Conservation (phyloP, 2,113 vertebrate species). For the Semnornis frantzii region DNA sequence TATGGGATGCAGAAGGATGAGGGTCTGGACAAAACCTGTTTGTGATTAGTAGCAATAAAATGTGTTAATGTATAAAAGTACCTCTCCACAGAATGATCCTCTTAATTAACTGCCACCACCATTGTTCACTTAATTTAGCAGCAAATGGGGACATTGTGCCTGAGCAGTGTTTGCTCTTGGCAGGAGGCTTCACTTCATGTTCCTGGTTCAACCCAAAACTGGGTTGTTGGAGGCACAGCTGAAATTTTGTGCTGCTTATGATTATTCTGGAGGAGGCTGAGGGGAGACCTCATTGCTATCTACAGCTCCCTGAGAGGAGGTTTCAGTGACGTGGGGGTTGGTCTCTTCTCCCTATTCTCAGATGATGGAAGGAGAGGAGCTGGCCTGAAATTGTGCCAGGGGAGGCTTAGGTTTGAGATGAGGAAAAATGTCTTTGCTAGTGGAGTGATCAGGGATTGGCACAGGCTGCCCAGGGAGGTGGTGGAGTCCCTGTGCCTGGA, state of each 20-base stretch:
- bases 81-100: background rate
- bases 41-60: background rate
- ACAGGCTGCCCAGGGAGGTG: too few species aligned
- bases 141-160: background rate
- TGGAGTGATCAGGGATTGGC: too few species aligned
- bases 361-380: too few species aligned
- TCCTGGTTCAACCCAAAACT: background rate
- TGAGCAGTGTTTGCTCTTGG: background rate
- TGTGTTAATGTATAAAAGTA: background rate
- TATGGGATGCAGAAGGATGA: background rate
- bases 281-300: too few species aligned
- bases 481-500: too few species aligned
- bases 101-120: background rate
- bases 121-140: background rate
- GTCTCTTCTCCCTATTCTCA: too few species aligned
- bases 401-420: too few species aligned
- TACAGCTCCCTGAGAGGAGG: too few species aligned
- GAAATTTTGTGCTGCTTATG: background rate
- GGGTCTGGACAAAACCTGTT: background rate
- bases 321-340: too few species aligned
- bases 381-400: too few species aligned
- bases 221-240: background rate
- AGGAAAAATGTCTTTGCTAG: too few species aligned
- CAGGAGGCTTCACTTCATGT: background rate
- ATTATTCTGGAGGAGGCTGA: too few species aligned